Percentiles rank a stretch among this genome's conserved stretches.
These are phyloP conservation scores for Lampris megalopsis DNA, from an alignment of 2,113 vertebrate species.

Conservation along the genomic window DNA sequence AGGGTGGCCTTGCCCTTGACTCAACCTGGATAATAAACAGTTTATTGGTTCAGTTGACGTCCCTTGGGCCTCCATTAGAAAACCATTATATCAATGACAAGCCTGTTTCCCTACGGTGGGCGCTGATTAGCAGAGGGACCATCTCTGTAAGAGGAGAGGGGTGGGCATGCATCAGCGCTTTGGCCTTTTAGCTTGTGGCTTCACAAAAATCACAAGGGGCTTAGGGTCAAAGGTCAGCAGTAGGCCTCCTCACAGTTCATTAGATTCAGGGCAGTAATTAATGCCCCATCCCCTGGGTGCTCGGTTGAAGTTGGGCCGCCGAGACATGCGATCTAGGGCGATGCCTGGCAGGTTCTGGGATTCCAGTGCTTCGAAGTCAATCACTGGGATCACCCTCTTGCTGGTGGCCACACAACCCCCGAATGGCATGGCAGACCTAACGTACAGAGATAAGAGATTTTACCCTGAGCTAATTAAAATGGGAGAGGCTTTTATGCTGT, in stretches of 20 bases:
- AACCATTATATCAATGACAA: slow-evolving; percentile 25
- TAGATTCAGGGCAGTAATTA: slow-evolving; percentile 85
- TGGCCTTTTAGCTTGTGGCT: slow-evolving; percentile 42
- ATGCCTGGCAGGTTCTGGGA: slow-evolving; percentile 71
- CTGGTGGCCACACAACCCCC: slow-evolving; percentile 75
- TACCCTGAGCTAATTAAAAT: not conserved
- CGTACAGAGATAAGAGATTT: slow-evolving; percentile 32
- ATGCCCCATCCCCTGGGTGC: slow-evolving; percentile 87
- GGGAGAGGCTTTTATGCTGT: not conserved
- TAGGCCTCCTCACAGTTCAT: slow-evolving; percentile 84
- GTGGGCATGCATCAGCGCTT: slow-evolving; percentile 17
- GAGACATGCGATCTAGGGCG: slow-evolving; percentile 79
- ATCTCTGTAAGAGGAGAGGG: slow-evolving; percentile 14
- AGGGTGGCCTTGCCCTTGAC: not conserved
- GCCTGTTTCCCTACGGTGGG: not conserved
- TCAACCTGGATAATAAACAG: slow-evolving; percentile 2
- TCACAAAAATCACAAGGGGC: not conserved
- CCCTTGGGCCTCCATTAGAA: slow-evolving; percentile 26
- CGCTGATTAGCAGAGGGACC: slow-evolving; percentile 6
- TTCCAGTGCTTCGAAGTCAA: slow-evolving; percentile 76
- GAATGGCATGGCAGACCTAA: slow-evolving; percentile 89
- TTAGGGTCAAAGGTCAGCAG: not conserved
- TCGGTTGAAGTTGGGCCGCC: slow-evolving; percentile 91
- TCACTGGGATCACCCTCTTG: slow-evolving; percentile 73
- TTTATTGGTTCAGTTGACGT: slow-evolving; percentile 7